Percentiles rank a stretch among this genome's conserved stretches.
Evolutionary conservation across 37 sponge, comb jelly and placozoan species (phyloP).

Genomic region (Geodia barretti): DNA sequence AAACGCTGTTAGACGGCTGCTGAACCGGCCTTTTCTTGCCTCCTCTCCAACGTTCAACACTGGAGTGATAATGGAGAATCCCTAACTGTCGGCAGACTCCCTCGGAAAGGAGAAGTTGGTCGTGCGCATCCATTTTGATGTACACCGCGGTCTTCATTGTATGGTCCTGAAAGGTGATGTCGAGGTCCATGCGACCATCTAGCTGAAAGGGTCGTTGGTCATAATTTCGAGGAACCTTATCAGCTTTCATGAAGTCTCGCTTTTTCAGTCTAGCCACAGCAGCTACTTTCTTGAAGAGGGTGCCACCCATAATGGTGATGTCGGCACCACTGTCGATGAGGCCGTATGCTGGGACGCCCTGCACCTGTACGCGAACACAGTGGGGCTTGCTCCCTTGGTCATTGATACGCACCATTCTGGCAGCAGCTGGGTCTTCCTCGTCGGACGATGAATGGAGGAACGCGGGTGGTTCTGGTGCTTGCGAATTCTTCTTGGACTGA

Average conservation of each 20-base stretch:
- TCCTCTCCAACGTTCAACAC: constrained; percentile 18
- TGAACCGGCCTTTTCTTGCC: too few species aligned
- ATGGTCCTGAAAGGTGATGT: constrained; percentile 23
- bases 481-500: too few species aligned
- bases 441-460: constrained; percentile 3
- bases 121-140: constrained; percentile 49
- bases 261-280: constrained; percentile 7
- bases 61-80: constrained; percentile 39
- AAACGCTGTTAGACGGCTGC: too few species aligned
- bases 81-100: constrained; percentile 59
- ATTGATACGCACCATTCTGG: background rate
- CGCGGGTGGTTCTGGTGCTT: background rate
- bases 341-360: constrained; percentile 31
- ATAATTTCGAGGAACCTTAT: constrained; percentile 27
- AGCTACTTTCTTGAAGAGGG: constrained; percentile 28
- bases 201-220: constrained; percentile 18
- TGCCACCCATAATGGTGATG: constrained; percentile 36
- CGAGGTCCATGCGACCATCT: constrained; percentile 44
- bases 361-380: constrained; percentile 32
- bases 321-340: constrained; percentile 42
- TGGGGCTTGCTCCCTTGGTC: constrained; percentile 36
- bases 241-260: constrained; percentile 13
- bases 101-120: constrained; percentile 43
- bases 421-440: background rate
- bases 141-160: constrained; percentile 37